phyloP scores from a whole-genome alignment of 2,797 vertebrate genomes.

The Margarornis squamiger region DNA sequence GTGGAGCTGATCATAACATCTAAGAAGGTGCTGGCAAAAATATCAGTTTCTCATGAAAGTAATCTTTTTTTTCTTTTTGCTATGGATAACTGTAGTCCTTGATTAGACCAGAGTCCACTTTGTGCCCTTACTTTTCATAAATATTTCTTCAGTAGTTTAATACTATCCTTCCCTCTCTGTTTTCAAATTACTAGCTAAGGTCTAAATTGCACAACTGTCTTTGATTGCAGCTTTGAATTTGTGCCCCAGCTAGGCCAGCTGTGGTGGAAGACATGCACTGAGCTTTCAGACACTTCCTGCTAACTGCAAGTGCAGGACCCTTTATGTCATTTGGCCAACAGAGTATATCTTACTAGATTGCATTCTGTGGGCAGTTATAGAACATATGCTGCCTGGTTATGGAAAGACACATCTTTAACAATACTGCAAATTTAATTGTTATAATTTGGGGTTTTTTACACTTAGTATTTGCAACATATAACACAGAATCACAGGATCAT shows the following conservation, averaged over 20 bases:
- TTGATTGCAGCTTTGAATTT: neutral
- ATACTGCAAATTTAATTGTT: neutral
- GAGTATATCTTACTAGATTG: neutral
- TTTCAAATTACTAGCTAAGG: neutral
- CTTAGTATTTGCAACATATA: neutral
- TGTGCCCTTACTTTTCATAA: neutral
- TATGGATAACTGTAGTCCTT: neutral
- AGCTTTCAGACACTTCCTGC: neutral
- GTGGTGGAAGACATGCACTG: neutral
- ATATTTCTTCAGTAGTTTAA: neutral
- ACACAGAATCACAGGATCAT: neutral
- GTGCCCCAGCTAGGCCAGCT: neutral
- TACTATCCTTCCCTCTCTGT: neutral
- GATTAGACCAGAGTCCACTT: neutral
- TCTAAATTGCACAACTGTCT: neutral
- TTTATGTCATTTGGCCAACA: neutral
- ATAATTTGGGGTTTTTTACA: neutral
- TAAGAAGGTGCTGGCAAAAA: neutral
- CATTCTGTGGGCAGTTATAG: neutral
- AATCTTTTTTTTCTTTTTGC: too few relatives aligned
- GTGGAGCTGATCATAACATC: neutral
- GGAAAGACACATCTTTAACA: neutral
- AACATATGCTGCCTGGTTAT: neutral
- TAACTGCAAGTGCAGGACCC: neutral
- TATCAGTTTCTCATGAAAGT: neutral